Evolutionary conservation across 2,888 invertebrate species (phyloP), one percentile per base, ranked within the genome.

Genomic region (Rhyacophila evoluta): DNA sequence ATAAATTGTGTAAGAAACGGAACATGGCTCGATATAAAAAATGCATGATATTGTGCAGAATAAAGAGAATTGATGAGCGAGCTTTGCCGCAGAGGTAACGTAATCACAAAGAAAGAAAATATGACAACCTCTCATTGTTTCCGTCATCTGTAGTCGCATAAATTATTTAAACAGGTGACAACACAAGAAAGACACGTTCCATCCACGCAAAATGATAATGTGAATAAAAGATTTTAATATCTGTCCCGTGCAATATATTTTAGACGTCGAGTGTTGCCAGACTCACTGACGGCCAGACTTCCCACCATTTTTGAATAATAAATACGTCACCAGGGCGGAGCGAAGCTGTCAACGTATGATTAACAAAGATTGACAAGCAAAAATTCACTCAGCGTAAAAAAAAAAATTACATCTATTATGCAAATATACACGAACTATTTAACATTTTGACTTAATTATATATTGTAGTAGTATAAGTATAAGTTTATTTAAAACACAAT

Each of bases 171-270:
- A 25, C 55, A 55, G 39, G 39, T 55, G 25, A 19, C 55, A 55
- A 55, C 55, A 55, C 55, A 8, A 55, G 55, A 55, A 55, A 55
- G 29, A 70, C 41, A 75, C 71, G 55, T 55, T 15, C 8, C 55
- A 55, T 19, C 55, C 25, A 55, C 55, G 55, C 55, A 55, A 55
- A 55, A 55, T 55, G 19, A 55, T 55, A 78, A 78, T 69, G 39
- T 78, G 74, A 78, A 78, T 74, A 74, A 78, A 78, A 74, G 38
- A 78, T 78, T 78, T 78, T 78, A 78, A 78, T 78, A 78, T 74
- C 74, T 70, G 78, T 68, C 74, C 74, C 69, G 41, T 37, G 78
- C 41, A 78, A 78, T 70, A 73, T 78, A 78, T 78, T 78, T 55
- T 39, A 41, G 70, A 74, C 70, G 78, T 73, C 77, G 33, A 67